Conservation (phyloP, 30 jellyfish, hydroid and myxozoan genomes). For the Aurelia sp. region DNA sequence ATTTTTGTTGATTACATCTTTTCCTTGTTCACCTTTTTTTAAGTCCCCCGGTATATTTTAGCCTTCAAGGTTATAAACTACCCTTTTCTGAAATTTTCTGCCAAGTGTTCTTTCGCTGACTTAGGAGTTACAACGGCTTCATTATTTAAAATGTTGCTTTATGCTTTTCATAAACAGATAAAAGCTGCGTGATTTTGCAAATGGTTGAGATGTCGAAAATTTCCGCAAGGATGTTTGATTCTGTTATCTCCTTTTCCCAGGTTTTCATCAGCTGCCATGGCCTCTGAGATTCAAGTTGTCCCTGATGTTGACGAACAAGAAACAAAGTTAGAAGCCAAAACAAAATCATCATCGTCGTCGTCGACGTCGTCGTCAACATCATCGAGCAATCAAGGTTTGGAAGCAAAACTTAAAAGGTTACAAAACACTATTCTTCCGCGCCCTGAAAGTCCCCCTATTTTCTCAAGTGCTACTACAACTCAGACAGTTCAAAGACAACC, state of each 20-base stretch:
- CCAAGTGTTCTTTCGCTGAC: too few species aligned
- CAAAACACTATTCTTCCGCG: constrained; percentile 50
- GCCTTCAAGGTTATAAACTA: too few species aligned
- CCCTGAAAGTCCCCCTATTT: constrained; percentile 66
- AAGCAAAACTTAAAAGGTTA: constrained; percentile 55
- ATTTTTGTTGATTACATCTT: too few species aligned
- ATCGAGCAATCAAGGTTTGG: constrained; percentile 53
- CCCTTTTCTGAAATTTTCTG: too few species aligned
- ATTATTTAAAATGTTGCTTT: too few species aligned
- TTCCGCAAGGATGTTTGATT: too few species aligned
- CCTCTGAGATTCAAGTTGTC: constrained; percentile 79
- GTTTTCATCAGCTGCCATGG: constrained; percentile 65
- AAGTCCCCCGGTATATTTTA: too few species aligned
- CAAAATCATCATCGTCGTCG: background rate
- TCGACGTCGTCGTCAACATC: constrained; percentile 20
- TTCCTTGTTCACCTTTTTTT: too few species aligned
- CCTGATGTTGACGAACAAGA: constrained; percentile 77
- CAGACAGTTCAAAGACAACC: constrained; percentile 77
- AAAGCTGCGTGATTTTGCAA: too few species aligned
- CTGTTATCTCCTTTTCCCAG: constrained; percentile 18
- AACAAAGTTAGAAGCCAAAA: background rate
- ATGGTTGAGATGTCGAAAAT: too few species aligned
- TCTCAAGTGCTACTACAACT: constrained; percentile 28
- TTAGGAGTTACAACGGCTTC: too few species aligned
- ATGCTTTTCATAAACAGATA: too few species aligned